Base-by-base conservation (phyloP, 1,140 invertebrate genomes). In the Heliconius hewitsoni region DNA sequence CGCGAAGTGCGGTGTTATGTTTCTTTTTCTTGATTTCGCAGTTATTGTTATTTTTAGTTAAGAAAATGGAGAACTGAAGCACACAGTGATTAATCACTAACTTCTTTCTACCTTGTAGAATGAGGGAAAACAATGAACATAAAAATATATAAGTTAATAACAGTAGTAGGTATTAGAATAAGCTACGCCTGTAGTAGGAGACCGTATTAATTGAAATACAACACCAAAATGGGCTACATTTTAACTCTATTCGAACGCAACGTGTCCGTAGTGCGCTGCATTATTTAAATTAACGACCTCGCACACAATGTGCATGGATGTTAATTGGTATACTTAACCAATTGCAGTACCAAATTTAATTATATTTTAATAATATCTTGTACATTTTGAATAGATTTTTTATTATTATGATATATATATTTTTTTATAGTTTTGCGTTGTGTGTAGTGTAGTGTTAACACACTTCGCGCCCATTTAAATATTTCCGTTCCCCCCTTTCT, bases 281-380 rank as follows among this genome's bases (percentile, higher is more conserved):
- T 30, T 27, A 66, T 66, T 66, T 23, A 66, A 66, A 66, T 66
- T 27, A 23, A 66, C 27, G 60, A 6, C 23, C 27, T 16, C 60
- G 23, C 5, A 4, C 27, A 9, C 9, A 4, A 3, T 60, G 57
- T 23, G n/a, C 19, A 16, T 3, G 55, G 19, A 60, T 60, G 55
- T n/a, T 23, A 60, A 60, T 60, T 60, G 55, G n/a, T 60, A 23
- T 23, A 60, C 55, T 60, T 60, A 60, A 60, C 55, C 50, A 19
- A 55, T 23, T 60, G 55, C 8, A 60, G 19, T 60, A 23, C 19
- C n/a, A n/a, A 60, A 60, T n/a, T 23, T 60, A 23, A 27, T 60
- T 60, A 60, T 60, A 23, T 60, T 23, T 60, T n/a, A 23, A n/a
- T 60, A 52, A 52, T 46, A 52, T 18, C 19, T 23, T 60, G 8